Percentiles rank a stretch among this genome's conserved stretches.
Evolutionary conservation across 2,797 vertebrate species (phyloP).

Genomic region (Microctenopoma stevenorrisi): DNA sequence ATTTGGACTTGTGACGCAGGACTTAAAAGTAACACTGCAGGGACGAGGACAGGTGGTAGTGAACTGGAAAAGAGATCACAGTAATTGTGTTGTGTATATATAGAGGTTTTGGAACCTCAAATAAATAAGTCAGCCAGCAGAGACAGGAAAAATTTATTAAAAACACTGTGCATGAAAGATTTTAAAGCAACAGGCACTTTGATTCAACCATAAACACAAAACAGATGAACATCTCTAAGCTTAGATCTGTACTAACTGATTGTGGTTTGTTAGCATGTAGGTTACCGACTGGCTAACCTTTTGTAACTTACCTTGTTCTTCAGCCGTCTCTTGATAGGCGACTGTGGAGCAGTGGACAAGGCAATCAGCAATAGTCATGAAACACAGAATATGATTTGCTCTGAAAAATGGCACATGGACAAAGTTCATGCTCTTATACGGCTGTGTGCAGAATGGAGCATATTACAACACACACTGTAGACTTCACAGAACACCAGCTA

Average conservation of each 20-base stretch:
- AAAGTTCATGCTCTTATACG: background rate
- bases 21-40: constrained; percentile 33
- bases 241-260: no score
- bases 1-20: constrained; percentile 46
- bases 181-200: background rate
- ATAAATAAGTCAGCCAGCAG: background rate
- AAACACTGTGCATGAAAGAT: background rate
- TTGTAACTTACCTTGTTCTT: background rate
- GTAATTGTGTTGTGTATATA: constrained; percentile 21
- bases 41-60: constrained; percentile 36
- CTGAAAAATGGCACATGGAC: background rate
- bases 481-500: background rate
- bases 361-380: no score
- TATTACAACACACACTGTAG: background rate
- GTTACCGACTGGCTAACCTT: background rate
- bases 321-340: no score
- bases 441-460: background rate
- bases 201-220: no score
- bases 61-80: constrained; percentile 25
- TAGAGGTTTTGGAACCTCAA: constrained; percentile 4
- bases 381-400: background rate
- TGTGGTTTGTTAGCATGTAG: background rate
- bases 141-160: background rate
- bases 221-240: no score
- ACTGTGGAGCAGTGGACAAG: no score